Evolutionary conservation across 92 coral and sea anemone genomes (phyloP).

Genomic region (Parazoanthus atlanticus): DNA sequence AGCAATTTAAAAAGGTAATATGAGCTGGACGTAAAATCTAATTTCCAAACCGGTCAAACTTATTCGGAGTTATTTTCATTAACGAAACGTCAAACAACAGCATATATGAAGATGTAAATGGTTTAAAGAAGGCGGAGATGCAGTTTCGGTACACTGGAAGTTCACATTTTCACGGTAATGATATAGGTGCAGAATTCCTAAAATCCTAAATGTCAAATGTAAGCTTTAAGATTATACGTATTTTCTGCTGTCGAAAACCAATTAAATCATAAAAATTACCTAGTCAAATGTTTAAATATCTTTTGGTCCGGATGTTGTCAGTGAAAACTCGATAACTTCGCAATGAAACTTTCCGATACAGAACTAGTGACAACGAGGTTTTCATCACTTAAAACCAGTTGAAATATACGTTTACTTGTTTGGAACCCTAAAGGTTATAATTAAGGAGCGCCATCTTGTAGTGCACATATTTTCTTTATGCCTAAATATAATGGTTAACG

Average conservation of each 20-base stretch:
- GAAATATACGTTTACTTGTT: neutral
- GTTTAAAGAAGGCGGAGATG: too few relatives aligned
- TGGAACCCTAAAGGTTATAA: neutral
- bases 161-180: neutral
- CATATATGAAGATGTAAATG: neutral
- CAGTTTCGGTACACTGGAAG: too few relatives aligned
- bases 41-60: neutral
- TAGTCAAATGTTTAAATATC: neutral
- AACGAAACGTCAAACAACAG: neutral
- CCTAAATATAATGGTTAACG: neutral
- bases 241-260: neutral
- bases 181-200: neutral
- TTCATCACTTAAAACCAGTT: neutral
- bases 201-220: neutral
- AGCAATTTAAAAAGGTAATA: too few relatives aligned
- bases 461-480: neutral
- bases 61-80: neutral
- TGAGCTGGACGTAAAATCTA: too few relatives aligned
- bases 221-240: neutral
- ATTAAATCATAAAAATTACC: neutral
- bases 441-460: too few relatives aligned
- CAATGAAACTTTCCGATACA: neutral
- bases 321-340: neutral
- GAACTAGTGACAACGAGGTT: neutral
- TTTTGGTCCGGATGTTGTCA: neutral